Evolutionary conservation across 2,797 vertebrate species (phyloP), one percentile per base, ranked within the genome.

Genomic region (Cossypha heuglini): DNA sequence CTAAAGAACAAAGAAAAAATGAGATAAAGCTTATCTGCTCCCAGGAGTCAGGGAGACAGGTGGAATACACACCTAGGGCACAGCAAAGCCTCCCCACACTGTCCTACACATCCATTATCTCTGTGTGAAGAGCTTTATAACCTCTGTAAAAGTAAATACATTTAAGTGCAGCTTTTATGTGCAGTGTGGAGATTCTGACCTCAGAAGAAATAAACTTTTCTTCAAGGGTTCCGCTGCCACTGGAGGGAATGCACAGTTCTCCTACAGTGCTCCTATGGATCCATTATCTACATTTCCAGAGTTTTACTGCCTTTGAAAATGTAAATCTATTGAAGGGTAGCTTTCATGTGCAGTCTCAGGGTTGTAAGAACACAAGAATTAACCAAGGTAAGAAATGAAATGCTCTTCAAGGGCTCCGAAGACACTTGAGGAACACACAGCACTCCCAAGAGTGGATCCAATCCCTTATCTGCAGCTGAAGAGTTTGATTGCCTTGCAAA

Each of bases 181-280:
- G 68, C 40, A 16, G 5, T 9, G 15, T 55, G 5, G 5, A 59
- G 59, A 33, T 42, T 42, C 49, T 31, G 63, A 80, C 42, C 75
- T 18, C n/a, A 18, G 5, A 52, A 76, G 45, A 82, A 75, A 86
- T 7, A 42, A 92, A 78, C 79, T 54, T 49, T 40, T 72, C 75
- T 77, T 49, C 75, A 91, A 89, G 88, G 89, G 75, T 68, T 74
- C 24, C 48, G 33, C 6, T 13, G 45, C 45, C 72, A 42, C 51
- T 7, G 31, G 16, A 86, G 76, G 57, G 74, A 73, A 55, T 0
- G 4, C 49, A 25, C 13, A 4, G 67, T 1, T 11, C 64, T 62
- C 57, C 75, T 20, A 4, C 0, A 28, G 22, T 1, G 40, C 29
- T 74, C 42, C 57, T 58, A 0, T 1, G 42, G 1, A 10, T 18